Evolutionary conservation across 2,888 invertebrate species (phyloP).

Genomic region (Euclidia mi): DNA sequence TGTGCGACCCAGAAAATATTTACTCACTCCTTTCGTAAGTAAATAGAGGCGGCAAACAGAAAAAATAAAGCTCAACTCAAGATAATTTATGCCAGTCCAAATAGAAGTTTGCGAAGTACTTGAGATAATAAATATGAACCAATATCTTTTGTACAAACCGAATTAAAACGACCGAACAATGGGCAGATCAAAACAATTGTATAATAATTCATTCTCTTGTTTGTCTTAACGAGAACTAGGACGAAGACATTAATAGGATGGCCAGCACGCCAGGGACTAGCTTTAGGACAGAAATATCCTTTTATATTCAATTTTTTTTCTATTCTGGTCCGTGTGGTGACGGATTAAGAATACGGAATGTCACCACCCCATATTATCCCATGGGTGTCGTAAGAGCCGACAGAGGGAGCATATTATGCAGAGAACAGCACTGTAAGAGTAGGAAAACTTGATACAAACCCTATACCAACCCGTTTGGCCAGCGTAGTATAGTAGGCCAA

Average conservation of each 20-base stretch:
- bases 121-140: slow-evolving; percentile 32
- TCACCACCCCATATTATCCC: no score
- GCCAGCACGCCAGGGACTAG: slow-evolving; percentile 16
- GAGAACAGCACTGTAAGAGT: no score
- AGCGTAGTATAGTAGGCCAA: no score
- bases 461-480: no score
- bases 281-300: no score
- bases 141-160: slow-evolving; percentile 40
- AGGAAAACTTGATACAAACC: no score
- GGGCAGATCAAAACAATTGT: slow-evolving; percentile 43
- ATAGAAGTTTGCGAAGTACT: slow-evolving; percentile 21
- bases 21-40: not conserved
- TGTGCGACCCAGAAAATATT: not conserved
- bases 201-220: slow-evolving; percentile 50
- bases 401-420: no score
- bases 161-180: slow-evolving; percentile 42
- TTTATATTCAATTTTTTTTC: no score
- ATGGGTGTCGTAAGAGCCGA: no score
- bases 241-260: slow-evolving; percentile 30
- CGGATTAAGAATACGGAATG: no score
- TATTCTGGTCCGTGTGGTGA: no score
- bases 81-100: slow-evolving; percentile 21
- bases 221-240: slow-evolving; percentile 45
- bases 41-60: not conserved
- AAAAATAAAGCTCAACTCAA: not conserved